Conservation (phyloP, 1,140 invertebrate species). For the Achroia grisella region DNA sequence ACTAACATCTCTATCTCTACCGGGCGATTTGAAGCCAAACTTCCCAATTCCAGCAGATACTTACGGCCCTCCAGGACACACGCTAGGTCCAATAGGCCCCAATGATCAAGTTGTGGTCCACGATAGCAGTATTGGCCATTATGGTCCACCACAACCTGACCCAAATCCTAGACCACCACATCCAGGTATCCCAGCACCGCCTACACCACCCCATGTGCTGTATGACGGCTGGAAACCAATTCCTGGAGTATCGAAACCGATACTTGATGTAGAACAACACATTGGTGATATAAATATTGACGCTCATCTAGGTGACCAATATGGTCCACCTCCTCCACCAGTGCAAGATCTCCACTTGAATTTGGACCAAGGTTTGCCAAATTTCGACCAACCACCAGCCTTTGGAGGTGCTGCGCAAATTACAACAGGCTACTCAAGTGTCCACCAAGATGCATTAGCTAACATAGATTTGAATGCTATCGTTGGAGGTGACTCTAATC, state of each 20-base stretch:
- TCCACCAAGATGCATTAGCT: slow-evolving; percentile 64
- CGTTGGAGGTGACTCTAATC: slow-evolving; percentile 62
- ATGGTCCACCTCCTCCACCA: slow-evolving; percentile 45
- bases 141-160: slow-evolving; percentile 74
- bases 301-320: slow-evolving; percentile 26
- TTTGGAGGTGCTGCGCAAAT: slow-evolving; percentile 37
- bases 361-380: slow-evolving; percentile 33
- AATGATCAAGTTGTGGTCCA: slow-evolving; percentile 55
- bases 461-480: slow-evolving; percentile 66
- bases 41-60: slow-evolving; percentile 61
- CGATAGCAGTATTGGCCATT: slow-evolving; percentile 53
- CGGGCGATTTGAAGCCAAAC: slow-evolving; percentile 68
- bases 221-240: slow-evolving; percentile 91
- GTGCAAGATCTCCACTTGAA: slow-evolving; percentile 41
- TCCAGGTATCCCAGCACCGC: slow-evolving; percentile 80
- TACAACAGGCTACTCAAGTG: slow-evolving; percentile 48
- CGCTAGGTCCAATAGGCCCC: slow-evolving; percentile 46
- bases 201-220: slow-evolving; percentile 82
- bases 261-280: slow-evolving; percentile 21
- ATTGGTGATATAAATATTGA: slow-evolving; percentile 15
- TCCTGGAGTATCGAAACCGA: slow-evolving; percentile 73
- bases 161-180: slow-evolving; percentile 72
- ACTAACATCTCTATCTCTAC: slow-evolving; percentile 54
- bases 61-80: slow-evolving; percentile 63
- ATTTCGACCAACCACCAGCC: slow-evolving; percentile 25